Evolutionary conservation across 2,113 vertebrate genomes (phyloP).

Genomic region (Bambusicola thoracicus): DNA sequence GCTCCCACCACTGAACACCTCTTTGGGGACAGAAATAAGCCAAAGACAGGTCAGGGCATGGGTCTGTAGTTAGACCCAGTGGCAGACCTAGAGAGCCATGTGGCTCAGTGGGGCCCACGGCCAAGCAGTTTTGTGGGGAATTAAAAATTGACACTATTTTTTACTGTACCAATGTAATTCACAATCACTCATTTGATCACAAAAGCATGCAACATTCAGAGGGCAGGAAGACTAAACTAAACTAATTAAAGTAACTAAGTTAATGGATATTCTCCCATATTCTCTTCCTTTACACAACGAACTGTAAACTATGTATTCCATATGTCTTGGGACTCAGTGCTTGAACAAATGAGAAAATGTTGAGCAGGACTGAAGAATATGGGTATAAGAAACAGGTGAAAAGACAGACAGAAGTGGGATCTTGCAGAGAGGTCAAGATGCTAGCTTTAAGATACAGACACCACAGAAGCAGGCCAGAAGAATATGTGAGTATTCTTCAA

Average conservation of each 20-base stretch:
- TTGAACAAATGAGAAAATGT: not conserved
- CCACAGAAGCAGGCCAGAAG: not conserved
- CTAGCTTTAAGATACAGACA: not conserved
- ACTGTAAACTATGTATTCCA: not conserved
- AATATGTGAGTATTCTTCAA: not conserved
- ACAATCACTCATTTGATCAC: not conserved
- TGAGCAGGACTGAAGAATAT: not conserved
- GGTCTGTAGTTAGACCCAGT: not conserved
- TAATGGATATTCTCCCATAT: not conserved
- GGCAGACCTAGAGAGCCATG: too few species aligned
- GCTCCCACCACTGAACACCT: not conserved
- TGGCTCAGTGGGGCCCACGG: fast-evolving
- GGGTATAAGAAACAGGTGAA: fast-evolving
- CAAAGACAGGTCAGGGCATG: fast-evolving
- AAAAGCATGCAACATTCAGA: not conserved
- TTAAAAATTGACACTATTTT: not conserved
- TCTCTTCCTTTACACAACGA: too few species aligned
- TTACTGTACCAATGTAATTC: fast-evolving
- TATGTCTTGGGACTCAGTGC: not conserved
- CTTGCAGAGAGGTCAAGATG: not conserved
- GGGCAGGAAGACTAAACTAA: not conserved
- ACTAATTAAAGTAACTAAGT: not conserved
- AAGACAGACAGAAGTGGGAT: fast-evolving
- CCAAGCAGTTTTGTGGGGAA: not conserved
- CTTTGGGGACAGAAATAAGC: not conserved